Conservation (phyloP, 2,888 invertebrate species). For the Spialia ferax region DNA sequence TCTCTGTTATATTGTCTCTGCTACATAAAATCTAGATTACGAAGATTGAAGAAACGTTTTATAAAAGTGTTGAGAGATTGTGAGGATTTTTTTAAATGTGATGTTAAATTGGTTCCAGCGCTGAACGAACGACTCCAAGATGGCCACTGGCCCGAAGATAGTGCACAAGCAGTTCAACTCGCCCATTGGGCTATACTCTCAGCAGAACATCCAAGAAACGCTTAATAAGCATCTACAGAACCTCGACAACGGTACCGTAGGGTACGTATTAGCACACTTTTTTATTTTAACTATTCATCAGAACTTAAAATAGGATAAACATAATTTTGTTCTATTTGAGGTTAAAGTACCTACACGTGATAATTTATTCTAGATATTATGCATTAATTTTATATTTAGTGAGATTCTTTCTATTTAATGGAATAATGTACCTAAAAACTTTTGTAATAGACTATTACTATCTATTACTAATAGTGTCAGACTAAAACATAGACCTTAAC, state of each 20-base stretch:
- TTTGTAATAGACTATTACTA: too few relatives aligned
- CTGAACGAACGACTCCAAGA: conserved; percentile 86
- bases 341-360: too few relatives aligned
- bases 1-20: conserved; percentile 20
- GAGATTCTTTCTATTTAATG: too few relatives aligned
- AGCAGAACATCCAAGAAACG: conserved; percentile 92
- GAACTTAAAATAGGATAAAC: too few relatives aligned
- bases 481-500: too few relatives aligned
- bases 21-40: conserved; percentile 8
- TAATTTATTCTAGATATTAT: too few relatives aligned
- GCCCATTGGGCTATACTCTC: conserved; percentile 94
- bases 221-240: conserved; percentile 92
- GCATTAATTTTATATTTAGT: too few relatives aligned
- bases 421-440: too few relatives aligned
- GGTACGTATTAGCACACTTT: conserved; percentile 84
- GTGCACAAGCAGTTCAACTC: conserved; percentile 97
- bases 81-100: not conserved
- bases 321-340: too few relatives aligned
- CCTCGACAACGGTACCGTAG: conserved; percentile 92
- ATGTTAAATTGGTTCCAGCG: conserved; percentile 67
- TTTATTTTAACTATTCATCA: too few relatives aligned
- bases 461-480: too few relatives aligned
- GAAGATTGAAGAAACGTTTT: conserved; percentile 17
- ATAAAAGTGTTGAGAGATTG: not conserved
- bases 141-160: conserved; percentile 91